A percentile compares a stretch with the other conserved stretches of the same genome.
Conservation (phyloP, 2,797 vertebrate genomes). For the Esox lucius region DNA sequence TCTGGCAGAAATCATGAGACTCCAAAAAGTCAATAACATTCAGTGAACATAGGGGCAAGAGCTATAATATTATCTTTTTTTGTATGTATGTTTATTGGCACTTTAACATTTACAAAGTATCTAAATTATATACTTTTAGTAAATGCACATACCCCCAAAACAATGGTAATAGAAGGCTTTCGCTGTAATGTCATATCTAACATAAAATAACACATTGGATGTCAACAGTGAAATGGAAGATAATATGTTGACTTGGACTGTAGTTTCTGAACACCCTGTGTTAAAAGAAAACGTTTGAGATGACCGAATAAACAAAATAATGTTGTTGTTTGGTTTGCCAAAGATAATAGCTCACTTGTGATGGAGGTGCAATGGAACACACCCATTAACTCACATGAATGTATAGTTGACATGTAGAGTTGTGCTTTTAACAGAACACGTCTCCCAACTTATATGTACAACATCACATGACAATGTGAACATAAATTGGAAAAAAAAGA, state of each 20-base stretch:
- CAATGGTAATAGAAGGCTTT: not conserved
- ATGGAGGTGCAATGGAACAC: not conserved
- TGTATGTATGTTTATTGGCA: conserved; percentile 51
- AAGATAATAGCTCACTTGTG: not conserved
- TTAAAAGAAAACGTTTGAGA: not conserved
- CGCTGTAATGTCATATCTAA: conserved; percentile 30
- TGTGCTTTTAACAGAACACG: not conserved
- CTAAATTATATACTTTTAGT: conserved; percentile 42
- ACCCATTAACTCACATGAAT: too few relatives aligned
- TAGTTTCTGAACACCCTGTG: not conserved
- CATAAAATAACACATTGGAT: conserved; percentile 27
- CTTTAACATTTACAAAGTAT: conserved; percentile 56
- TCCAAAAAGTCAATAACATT: too few relatives aligned
- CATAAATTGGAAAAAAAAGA: not conserved
- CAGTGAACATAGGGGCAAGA: not conserved
- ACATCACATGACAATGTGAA: not conserved
- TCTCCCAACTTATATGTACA: not conserved
- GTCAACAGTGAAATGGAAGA: conserved; percentile 20
- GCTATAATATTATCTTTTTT: conserved; percentile 5
- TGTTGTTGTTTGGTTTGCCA: not conserved
- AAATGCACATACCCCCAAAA: conserved; percentile 7
- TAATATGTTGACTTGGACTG: not conserved
- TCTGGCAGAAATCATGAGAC: too few relatives aligned
- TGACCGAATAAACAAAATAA: not conserved
- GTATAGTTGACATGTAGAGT: not conserved